Conservation (phyloP, 2,888 invertebrate species). For the Pogonocherus hispidulus region DNA sequence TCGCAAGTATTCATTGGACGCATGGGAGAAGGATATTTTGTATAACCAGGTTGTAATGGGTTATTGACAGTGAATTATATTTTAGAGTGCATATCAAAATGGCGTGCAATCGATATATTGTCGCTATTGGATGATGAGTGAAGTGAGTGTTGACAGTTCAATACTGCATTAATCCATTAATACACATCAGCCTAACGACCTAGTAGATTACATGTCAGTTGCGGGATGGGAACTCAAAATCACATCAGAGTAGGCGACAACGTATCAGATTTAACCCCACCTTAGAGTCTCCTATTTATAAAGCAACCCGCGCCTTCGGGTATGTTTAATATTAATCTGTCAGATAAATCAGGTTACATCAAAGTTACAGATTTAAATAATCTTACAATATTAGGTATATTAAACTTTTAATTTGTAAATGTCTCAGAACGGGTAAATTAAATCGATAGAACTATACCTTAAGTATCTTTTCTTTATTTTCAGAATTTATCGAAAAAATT, state of each 20-base stretch:
- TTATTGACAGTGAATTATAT: conserved; percentile 56
- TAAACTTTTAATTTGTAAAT: no score
- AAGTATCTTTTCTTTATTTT: no score
- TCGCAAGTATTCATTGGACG: conserved; percentile 21
- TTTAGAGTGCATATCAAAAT: conserved; percentile 60
- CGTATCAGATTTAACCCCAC: conserved; percentile 56
- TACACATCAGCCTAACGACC: conserved; percentile 66
- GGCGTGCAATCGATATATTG: conserved; percentile 63
- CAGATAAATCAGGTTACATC: not conserved
- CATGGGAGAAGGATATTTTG: conserved; percentile 19
- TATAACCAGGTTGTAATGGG: conserved; percentile 47
- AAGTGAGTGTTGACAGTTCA: conserved; percentile 67
- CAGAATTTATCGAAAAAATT: no score
- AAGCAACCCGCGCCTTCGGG: conserved; percentile 17
- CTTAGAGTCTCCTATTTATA: conserved; percentile 47
- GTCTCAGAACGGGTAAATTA: no score
- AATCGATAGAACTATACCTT: no score
- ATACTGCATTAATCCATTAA: conserved; percentile 69
- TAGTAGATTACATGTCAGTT: conserved; percentile 61
- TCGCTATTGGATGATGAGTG: conserved; percentile 64
- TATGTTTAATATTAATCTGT: not conserved
- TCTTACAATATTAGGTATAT: no score
- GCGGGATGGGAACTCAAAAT: conserved; percentile 60
- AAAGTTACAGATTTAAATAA: no score
- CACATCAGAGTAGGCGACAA: conserved; percentile 58